These are phyloP conservation scores for Mus spretus DNA, from an alignment of 2,797 vertebrate genomes.

Conservation along the genomic window DNA sequence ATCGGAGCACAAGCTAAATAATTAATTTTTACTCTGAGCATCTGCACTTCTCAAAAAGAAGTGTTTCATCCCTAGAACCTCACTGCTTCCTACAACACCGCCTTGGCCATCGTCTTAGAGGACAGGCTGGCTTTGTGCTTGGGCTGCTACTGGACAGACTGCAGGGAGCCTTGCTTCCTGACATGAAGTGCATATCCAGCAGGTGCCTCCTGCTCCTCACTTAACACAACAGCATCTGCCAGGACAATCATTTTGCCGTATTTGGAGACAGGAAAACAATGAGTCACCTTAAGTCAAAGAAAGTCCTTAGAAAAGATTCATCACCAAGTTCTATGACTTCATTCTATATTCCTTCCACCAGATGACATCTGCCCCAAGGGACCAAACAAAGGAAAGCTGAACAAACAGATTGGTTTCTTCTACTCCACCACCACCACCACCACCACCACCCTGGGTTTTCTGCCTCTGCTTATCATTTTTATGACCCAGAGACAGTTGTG, in stretches of 20 bases:
- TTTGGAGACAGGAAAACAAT: constrained; percentile 48
- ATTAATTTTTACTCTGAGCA: constrained; percentile 32
- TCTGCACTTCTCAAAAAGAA: background rate
- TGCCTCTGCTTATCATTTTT: background rate
- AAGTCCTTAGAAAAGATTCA: background rate
- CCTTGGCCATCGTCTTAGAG: background rate
- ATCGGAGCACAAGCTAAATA: background rate
- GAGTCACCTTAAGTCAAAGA: constrained; percentile 9
- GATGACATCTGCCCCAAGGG: background rate
- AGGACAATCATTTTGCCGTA: background rate
- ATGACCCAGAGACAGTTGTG: background rate
- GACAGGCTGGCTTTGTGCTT: background rate
- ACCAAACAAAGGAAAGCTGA: constrained; percentile 17
- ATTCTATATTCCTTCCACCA: background rate
- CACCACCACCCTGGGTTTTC: background rate
- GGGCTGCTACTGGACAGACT: background rate
- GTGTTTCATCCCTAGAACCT: background rate
- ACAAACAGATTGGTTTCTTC: background rate
- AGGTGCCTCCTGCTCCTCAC: background rate
- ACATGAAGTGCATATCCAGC: background rate
- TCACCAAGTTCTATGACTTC: background rate
- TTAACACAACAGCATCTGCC: background rate
- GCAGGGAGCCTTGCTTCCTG: background rate
- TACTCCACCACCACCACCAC: background rate
- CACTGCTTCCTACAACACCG: background rate